Evolutionary conservation across 2,888 invertebrate genomes (phyloP), one percentile per base, ranked within the genome.

Genomic region (Drosophila mayaguana): DNA sequence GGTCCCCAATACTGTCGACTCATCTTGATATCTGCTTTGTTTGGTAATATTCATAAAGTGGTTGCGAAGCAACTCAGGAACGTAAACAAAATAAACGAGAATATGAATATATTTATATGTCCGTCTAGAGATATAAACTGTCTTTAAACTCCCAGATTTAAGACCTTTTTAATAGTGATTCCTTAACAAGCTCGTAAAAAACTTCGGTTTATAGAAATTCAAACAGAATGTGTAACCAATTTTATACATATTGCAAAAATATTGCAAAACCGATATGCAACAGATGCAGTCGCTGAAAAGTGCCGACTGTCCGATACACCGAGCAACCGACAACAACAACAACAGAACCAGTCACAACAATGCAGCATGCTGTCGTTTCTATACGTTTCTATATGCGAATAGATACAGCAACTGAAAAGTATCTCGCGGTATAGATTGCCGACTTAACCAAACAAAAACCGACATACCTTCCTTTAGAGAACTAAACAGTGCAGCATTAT

Each of bases 11-110:
- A 48, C 16, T 66, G 78, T 42, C 50, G 73, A 66, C 55, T 74
- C 67, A 73, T 73, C 46, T 62, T 51, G 32, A n/a, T 71, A 59
- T 55, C 22, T 36, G 18, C 28, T 78, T 57, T 48, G 55, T 55
- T 63, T 43, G 34, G 32, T 46, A 50, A 54, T 56, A 43, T 22
- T 50, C 42, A 43, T 38, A 45, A 59, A 57, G 18, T 38, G 40
- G 46, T 59, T 62, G 51, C 54, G 20, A 25, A 60, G 60, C 40
- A 68, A 68, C 56, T 38, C 14, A 8, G 28, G 46, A 50, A 40
- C 11, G 40, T 32, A 28, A 16, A 18, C 20, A 51, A 40, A 53
- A 62, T 25, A 66, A 59, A 22, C n/a, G 43, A n/a, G 12, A 5
- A 51, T 45, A 40, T 16, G 12, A 5, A 51, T 45, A 40, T 16